Conservation (phyloP, 2,888 invertebrate genomes). For the Eulithis prunata region DNA sequence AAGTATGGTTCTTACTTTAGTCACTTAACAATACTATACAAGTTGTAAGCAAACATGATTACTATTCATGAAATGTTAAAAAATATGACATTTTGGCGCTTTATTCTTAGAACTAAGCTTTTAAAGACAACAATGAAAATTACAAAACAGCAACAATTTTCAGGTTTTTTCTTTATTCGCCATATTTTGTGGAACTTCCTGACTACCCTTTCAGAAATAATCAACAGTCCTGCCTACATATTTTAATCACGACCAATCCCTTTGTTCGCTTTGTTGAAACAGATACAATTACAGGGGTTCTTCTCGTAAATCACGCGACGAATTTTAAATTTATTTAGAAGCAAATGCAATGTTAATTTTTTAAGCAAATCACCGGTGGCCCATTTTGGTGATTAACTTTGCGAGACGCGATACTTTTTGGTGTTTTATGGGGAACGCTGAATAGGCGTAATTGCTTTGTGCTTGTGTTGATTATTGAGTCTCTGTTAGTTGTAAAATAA, state of each 20-base stretch:
- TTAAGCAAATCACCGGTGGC: conserved; percentile 67
- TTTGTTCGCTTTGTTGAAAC: conserved; percentile 68
- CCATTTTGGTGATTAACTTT: conserved; percentile 64
- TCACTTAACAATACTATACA: too few species aligned
- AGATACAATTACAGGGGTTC: conserved; percentile 70
- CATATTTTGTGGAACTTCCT: conserved; percentile 14
- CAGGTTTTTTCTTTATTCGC: conserved; percentile 2
- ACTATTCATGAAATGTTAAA: too few species aligned
- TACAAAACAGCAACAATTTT: not conserved
- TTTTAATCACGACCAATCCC: conserved; percentile 55
- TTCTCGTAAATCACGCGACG: conserved; percentile 66
- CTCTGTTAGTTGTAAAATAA: not conserved
- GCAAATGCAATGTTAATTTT: conserved; percentile 71
- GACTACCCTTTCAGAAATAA: conserved; percentile 28
- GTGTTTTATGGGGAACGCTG: conserved; percentile 24
- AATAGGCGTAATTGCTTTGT: conserved; percentile 21
- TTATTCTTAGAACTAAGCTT: too few species aligned
- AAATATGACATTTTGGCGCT: too few species aligned
- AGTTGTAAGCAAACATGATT: too few species aligned
- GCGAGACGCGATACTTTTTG: conserved; percentile 32
- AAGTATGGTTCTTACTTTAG: too few species aligned
- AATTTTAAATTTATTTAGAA: conserved; percentile 76
- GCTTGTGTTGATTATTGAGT: not conserved
- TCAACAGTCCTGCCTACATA: conserved; percentile 36
- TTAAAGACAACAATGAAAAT: too few species aligned